Evolutionary conservation across 2,797 vertebrate species (phyloP).

Genomic region (Podarcis lilfordi): DNA sequence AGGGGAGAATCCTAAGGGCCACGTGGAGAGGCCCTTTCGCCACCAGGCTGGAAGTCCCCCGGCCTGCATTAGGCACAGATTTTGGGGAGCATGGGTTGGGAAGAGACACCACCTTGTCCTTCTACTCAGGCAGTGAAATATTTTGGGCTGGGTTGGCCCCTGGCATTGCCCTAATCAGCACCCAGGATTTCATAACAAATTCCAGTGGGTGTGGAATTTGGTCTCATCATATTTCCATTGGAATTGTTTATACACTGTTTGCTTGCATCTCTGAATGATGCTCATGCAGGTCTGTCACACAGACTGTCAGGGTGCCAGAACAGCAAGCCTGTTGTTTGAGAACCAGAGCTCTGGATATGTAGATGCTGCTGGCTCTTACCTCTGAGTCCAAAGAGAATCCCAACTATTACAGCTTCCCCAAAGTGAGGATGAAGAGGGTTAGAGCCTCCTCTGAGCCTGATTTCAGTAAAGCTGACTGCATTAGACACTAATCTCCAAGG

Average conservation of each 20-base stretch:
- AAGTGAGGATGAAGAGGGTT: slow-evolving; percentile 63
- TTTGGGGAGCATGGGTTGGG: too few relatives aligned
- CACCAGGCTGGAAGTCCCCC: too few relatives aligned
- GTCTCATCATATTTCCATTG: background rate
- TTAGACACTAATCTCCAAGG: slow-evolving; percentile 86
- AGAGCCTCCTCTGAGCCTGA: slow-evolving; percentile 60
- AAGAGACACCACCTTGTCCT: too few relatives aligned
- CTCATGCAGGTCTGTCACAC: background rate
- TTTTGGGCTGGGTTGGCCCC: too few relatives aligned
- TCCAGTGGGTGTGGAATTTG: background rate
- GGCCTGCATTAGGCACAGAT: too few relatives aligned
- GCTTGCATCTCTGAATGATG: background rate
- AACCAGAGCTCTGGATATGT: background rate
- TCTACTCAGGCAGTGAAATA: too few relatives aligned
- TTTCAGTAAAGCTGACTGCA: slow-evolving; percentile 71
- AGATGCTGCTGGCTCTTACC: background rate
- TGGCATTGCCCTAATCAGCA: too few relatives aligned
- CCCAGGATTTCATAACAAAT: background rate
- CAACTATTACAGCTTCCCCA: slow-evolving; percentile 13
- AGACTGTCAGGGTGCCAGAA: background rate
- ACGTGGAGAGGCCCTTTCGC: too few relatives aligned
- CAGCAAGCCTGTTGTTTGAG: background rate
- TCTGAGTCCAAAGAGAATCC: background rate
- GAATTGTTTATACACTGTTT: background rate
- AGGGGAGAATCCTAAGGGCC: too few relatives aligned